These are phyloP conservation scores for Tapirus indicus DNA, from an alignment of 2,797 vertebrate genomes.

Conservation along the genomic window DNA sequence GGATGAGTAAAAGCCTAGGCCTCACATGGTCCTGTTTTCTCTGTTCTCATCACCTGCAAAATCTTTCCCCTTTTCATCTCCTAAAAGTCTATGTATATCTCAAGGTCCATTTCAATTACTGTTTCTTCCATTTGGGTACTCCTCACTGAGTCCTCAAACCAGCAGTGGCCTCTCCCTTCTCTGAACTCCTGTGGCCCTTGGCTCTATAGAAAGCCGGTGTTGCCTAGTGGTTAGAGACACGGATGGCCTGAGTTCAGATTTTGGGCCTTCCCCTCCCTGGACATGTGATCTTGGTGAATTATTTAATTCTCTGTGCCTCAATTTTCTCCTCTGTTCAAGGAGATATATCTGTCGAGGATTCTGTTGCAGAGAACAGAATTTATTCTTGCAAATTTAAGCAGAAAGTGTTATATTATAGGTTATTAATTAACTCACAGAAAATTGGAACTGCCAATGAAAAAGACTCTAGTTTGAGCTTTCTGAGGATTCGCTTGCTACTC, in stretches of 20 bases:
- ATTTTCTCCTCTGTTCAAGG: not conserved
- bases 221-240: not conserved
- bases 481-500: not conserved
- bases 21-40: not conserved
- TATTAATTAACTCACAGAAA: not conserved
- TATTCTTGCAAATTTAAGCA: not conserved
- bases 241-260: not conserved
- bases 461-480: not conserved
- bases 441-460: not conserved
- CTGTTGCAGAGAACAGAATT: conserved; percentile 17
- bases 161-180: not conserved
- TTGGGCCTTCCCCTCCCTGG: not conserved
- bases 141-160: not conserved
- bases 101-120: not conserved
- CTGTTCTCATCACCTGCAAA: not conserved
- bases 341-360: not conserved
- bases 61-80: not conserved
- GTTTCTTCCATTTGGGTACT: not conserved
- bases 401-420: not conserved
- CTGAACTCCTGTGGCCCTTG: not conserved
- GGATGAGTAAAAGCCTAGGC: not conserved
- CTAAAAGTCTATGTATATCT: not conserved
- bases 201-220: not conserved
- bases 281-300: not conserved
- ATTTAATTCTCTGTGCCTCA: not conserved